Conservation (phyloP, 2,113 vertebrate genomes). For the Amblyornis subalaris region DNA sequence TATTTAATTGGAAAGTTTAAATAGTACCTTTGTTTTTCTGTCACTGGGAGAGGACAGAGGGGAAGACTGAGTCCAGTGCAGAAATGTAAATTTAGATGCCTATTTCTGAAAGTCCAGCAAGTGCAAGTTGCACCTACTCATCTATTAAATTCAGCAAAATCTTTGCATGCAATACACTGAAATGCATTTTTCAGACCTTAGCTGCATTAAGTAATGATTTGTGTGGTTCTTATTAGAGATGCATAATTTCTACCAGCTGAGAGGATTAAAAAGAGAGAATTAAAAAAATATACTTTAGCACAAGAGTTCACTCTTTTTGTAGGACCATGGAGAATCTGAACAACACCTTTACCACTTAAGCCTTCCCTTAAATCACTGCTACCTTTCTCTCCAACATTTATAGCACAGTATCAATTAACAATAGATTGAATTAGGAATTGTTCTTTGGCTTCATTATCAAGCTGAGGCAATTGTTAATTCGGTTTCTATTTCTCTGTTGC, state of each 20-base stretch:
- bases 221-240: neutral
- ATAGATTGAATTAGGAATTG: conserved; percentile 30
- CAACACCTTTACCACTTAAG: neutral
- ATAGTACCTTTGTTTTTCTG: neutral
- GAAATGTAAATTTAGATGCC: neutral
- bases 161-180: neutral
- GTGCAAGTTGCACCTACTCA: neutral
- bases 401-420: neutral
- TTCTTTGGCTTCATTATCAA: conserved; percentile 17
- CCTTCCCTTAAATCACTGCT: neutral
- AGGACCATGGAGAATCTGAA: neutral
- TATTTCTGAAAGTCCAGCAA: neutral
- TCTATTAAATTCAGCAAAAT: neutral
- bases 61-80: neutral
- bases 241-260: neutral
- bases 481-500: neutral
- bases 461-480: conserved; percentile 16
- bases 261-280: neutral
- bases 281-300: neutral
- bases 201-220: neutral
- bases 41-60: neutral
- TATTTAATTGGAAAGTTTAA: neutral
- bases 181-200: neutral
- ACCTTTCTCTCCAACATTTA: neutral
- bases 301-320: neutral